A percentile compares a stretch with the other conserved stretches of the same genome.
Conservation (phyloP, 2,888 invertebrate genomes). For the Clitarchus hookeri region DNA sequence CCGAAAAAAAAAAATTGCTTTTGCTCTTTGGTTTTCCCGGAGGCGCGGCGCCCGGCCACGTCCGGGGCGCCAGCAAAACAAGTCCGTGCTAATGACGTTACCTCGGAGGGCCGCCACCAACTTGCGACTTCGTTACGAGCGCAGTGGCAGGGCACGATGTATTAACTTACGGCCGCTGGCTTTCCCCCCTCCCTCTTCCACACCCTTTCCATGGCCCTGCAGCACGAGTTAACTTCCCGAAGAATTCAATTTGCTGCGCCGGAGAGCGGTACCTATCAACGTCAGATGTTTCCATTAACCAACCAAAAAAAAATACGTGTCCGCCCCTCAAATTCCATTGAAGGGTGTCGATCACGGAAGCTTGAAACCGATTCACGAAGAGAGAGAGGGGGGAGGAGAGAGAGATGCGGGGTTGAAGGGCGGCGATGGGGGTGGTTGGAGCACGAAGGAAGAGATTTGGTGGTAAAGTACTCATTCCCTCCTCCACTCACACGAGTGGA, state of each 20-base stretch:
- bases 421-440: too few relatives aligned
- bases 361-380: too few relatives aligned
- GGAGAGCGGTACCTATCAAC: not conserved
- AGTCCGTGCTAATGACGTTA: not conserved
- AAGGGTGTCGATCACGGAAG: slow-evolving; percentile 4
- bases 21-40: too few relatives aligned
- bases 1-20: too few relatives aligned
- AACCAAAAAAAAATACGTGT: not conserved
- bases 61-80: not conserved
- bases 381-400: too few relatives aligned
- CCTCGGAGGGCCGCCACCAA: not conserved
- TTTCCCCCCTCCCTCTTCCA: too few relatives aligned
- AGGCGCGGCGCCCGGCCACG: too few relatives aligned
- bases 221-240: not conserved
- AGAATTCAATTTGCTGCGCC: slow-evolving; percentile 3
- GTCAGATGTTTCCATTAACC: slow-evolving; percentile 7
- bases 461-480: not conserved
- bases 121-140: not conserved
- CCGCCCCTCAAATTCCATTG: not conserved
- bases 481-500: not conserved
- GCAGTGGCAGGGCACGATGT: not conserved
- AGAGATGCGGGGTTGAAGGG: too few relatives aligned
- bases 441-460: not conserved
- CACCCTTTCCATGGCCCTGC: not conserved
- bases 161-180: not conserved